Evolutionary conservation across 1,140 invertebrate genomes (phyloP).

Genomic region (Wasmannia auropunctata): DNA sequence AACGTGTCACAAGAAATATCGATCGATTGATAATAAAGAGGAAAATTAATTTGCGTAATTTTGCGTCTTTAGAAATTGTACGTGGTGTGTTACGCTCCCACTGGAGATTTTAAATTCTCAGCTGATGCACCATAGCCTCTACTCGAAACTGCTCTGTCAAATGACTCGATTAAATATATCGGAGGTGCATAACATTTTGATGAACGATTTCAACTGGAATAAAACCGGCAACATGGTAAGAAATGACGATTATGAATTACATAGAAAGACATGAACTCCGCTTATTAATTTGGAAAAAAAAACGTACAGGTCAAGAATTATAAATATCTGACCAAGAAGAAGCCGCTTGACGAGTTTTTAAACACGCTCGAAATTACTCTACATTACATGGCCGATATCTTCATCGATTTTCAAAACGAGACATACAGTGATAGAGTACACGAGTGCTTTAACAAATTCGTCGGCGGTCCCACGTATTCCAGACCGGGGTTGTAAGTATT

Average conservation of each 20-base stretch:
- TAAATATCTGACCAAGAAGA: slow-evolving; percentile 72
- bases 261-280: background rate
- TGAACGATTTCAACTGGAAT: slow-evolving; percentile 79
- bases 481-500: slow-evolving; percentile 77
- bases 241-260: background rate
- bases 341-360: slow-evolving; percentile 70
- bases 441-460: slow-evolving; percentile 73
- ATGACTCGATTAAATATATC: slow-evolving; percentile 70
- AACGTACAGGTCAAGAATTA: slow-evolving; percentile 74
- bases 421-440: slow-evolving; percentile 65
- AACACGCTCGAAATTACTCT: slow-evolving; percentile 69
- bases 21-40: background rate
- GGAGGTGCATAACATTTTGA: slow-evolving; percentile 72
- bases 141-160: slow-evolving; percentile 77
- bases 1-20: background rate
- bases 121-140: slow-evolving; percentile 73
- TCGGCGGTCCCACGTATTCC: slow-evolving; percentile 69
- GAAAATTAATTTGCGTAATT: background rate
- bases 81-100: slow-evolving; percentile 77
- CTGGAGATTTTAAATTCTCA: slow-evolving; percentile 81
- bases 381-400: slow-evolving; percentile 76
- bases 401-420: slow-evolving; percentile 77
- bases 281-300: background rate
- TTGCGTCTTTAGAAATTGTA: slow-evolving; percentile 71
- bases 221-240: slow-evolving; percentile 79